Conservation (phyloP, 2,888 invertebrate species). For the Platycheirus rosarum region DNA sequence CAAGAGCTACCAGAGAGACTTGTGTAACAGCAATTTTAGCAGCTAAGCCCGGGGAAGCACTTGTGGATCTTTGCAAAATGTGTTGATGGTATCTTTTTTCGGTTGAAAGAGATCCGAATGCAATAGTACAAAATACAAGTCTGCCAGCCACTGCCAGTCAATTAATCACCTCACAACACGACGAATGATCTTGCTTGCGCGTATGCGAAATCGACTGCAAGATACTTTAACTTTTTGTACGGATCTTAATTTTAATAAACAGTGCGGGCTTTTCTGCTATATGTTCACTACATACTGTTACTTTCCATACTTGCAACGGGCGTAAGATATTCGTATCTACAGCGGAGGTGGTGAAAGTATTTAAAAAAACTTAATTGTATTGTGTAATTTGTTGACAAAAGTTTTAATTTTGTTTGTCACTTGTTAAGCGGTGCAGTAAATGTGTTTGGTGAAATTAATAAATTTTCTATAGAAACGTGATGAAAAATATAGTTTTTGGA, state of each 20-base stretch:
- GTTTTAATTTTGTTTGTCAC: conserved; percentile 16
- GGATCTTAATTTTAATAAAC: conserved; percentile 13
- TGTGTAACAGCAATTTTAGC: conserved; percentile 17
- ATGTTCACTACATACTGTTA: conserved; percentile 38
- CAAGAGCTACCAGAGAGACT: background rate
- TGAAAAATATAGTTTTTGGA: too few species aligned
- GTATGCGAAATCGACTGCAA: background rate
- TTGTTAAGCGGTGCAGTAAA: conserved; percentile 11
- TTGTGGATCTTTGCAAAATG: conserved; percentile 7
- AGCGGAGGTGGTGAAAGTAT: conserved; percentile 60
- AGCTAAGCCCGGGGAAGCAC: background rate
- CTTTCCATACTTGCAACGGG: conserved; percentile 57
- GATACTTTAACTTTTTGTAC: conserved; percentile 12
- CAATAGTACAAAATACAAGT: conserved; percentile 14
- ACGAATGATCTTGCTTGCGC: conserved; percentile 17
- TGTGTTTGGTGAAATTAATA: conserved; percentile 28
- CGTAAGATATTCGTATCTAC: background rate
- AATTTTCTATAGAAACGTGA: conserved; percentile 23
- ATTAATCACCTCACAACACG: conserved; percentile 22
- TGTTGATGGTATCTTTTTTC: background rate
- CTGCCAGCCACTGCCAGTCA: conserved; percentile 28
- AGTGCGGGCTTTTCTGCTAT: conserved; percentile 1
- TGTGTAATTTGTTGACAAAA: conserved; percentile 34
- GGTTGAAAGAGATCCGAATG: conserved; percentile 17
- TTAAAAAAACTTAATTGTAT: conserved; percentile 26